Evolutionary conservation across 2,113 vertebrate genomes (phyloP).

Genomic region (Leucopsar rothschildi): DNA sequence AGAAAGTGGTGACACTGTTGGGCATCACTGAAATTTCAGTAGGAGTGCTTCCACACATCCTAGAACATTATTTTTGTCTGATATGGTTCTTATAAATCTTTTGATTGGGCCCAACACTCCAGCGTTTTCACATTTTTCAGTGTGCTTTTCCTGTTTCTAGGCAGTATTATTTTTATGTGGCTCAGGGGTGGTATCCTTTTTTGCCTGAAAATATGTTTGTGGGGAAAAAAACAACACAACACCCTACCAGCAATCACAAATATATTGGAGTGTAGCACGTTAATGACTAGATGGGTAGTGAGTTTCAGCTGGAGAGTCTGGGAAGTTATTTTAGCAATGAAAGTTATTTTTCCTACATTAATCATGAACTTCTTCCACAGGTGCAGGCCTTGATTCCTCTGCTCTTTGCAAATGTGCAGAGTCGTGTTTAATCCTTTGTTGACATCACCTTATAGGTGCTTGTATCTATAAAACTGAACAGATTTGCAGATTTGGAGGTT

Average conservation of each 20-base stretch:
- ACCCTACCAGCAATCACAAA: neutral
- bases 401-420: neutral
- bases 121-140: neutral
- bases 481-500: neutral
- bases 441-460: neutral
- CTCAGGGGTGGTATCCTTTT: neutral
- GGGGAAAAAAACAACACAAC: neutral
- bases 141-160: neutral
- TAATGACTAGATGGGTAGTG: neutral
- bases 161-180: neutral
- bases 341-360: neutral
- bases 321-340: neutral
- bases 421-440: neutral
- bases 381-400: neutral
- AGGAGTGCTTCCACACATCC: neutral
- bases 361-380: neutral
- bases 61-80: neutral
- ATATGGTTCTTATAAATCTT: neutral
- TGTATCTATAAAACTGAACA: neutral
- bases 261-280: neutral
- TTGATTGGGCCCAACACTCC: neutral
- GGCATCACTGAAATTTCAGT: neutral
- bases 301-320: neutral
- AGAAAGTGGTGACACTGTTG: slow-evolving; percentile 45
- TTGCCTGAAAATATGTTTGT: neutral